These are phyloP conservation scores for Halcyon smyrnensis DNA, from an alignment of 2,797 vertebrate species.

Conservation along the genomic window DNA sequence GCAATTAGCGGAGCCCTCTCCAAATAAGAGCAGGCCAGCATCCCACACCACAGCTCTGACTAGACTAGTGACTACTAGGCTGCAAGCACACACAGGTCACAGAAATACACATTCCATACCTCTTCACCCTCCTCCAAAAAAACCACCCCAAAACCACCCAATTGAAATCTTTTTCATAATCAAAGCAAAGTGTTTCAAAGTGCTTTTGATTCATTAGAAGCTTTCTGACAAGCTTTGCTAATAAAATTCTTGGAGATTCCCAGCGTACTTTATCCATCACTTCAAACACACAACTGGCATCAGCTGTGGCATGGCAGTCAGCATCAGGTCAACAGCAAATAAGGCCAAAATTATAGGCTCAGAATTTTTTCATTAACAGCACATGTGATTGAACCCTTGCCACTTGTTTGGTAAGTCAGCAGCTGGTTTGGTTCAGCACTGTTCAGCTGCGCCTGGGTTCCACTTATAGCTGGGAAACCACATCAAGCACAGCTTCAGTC, in stretches of 20 bases:
- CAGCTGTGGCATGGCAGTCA: neutral
- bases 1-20: neutral
- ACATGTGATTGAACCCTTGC: neutral
- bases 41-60: neutral
- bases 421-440: neutral
- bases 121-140: neutral
- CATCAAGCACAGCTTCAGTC: neutral
- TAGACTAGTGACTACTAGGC: neutral
- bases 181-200: neutral
- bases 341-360: neutral
- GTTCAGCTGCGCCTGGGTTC: neutral
- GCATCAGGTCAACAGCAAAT: neutral
- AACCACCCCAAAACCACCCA: neutral
- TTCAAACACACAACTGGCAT: neutral
- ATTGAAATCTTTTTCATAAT: neutral
- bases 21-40: neutral
- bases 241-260: neutral
- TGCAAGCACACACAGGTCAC: neutral
- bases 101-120: neutral
- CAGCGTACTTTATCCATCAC: neutral
- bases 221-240: neutral
- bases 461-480: neutral
- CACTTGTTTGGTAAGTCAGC: neutral
- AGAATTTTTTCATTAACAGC: neutral
- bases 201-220: neutral